Base-by-base conservation (phyloP, 2,888 invertebrate species). In the Gisinianus flammeolus region DNA sequence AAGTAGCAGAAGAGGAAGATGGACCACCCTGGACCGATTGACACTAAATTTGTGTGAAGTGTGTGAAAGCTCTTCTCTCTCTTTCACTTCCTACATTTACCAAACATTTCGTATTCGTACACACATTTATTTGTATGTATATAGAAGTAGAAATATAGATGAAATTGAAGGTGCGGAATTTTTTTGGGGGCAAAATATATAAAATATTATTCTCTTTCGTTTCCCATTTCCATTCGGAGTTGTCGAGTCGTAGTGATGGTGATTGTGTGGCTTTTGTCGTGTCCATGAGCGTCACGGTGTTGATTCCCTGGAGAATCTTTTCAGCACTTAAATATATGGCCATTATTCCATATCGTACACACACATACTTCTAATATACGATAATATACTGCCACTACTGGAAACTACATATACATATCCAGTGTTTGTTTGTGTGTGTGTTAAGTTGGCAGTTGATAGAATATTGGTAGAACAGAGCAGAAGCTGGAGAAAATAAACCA, bases 1-100 rank as follows among this genome's bases (percentile, higher is more conserved):
- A n/a, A n/a, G n/a, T n/a, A n/a, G n/a, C n/a, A n/a, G 64, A 28
- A 66, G 64, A 66, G 35, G 35, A 68, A 68, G 68, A 68, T 44
- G 66, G 66, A 30, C 66, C 66, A 66, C 66, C 19, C 16, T 30
- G 31, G 66, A 66, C 26, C 66, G 68, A 68, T 68, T 68, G 68
- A 68, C 44, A 68, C 33, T 44, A 44, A 68, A 68, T 24, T 68
- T 31, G 44, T 68, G 44, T n/a, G 44, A 35, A 22, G 24, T 2
- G 24, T 68, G 28, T 10, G 26, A 62, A 24, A n/a, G 10, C 22
- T 24, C 22, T 62, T 24, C 62, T 24, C 22, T 24, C 58, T n/a
- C 1, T 58, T 58, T 58, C 58, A 24, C 58, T 58, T 24, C 22
- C 58, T n/a, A 12, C 58, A 22, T 22, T 56, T 22, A 2, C 58